phyloP scores from a whole-genome alignment of 1,140 invertebrate species.

The Nasonia vitripennis region DNA sequence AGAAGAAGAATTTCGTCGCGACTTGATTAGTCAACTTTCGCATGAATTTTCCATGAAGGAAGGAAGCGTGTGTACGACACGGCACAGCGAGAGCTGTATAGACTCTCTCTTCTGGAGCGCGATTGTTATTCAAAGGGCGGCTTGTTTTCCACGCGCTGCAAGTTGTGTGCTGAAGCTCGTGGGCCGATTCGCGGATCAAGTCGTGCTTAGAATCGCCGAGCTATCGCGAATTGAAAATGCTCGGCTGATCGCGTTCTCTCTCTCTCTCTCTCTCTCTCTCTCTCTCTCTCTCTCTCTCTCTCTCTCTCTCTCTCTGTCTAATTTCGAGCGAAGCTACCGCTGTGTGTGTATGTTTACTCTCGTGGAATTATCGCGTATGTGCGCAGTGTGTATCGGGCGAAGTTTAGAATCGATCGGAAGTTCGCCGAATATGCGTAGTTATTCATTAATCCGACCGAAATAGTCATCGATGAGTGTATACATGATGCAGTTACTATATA shows the following conservation, averaged over 20 bases:
- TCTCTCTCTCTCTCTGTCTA: not conserved
- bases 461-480: too few species aligned
- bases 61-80: not conserved
- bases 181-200: constrained; percentile 34
- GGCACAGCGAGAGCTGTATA: too few species aligned
- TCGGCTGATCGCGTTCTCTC: not conserved
- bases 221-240: not conserved
- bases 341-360: too few species aligned
- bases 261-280: not conserved
- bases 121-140: constrained; percentile 41
- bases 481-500: too few species aligned
- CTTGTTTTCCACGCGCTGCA: constrained; percentile 35
- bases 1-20: not conserved
- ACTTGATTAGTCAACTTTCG: constrained; percentile 41
- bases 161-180: not conserved
- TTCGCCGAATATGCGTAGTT: too few species aligned
- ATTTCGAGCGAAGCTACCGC: not conserved
- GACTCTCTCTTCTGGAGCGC: not conserved
- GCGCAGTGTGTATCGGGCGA: not conserved
- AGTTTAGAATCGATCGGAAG: too few species aligned
- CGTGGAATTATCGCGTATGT: not conserved
- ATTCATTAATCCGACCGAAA: too few species aligned
- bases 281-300: not conserved
- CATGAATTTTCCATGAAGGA: constrained; percentile 43
- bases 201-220: constrained; percentile 33